Evolutionary conservation across 2,888 invertebrate genomes (phyloP).

Genomic region (Sphinx pinastri): DNA sequence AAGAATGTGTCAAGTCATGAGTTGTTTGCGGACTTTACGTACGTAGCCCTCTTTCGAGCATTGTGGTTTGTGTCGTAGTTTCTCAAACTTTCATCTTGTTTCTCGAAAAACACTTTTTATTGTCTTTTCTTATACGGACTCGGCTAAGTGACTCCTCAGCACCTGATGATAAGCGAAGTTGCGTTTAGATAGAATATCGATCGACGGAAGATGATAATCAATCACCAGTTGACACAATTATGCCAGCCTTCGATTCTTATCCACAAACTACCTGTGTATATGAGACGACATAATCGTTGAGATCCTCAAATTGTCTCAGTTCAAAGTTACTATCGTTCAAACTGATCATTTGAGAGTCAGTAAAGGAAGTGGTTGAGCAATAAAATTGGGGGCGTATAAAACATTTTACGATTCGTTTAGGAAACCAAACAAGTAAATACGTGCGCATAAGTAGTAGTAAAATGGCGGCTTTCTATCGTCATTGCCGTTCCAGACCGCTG

Average conservation of each 20-base stretch:
- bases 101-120: background rate
- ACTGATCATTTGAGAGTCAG: background rate
- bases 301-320: too few relatives aligned
- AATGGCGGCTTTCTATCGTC: background rate
- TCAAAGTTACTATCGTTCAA: background rate
- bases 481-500: background rate
- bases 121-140: background rate
- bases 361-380: background rate
- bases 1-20: constrained; percentile 17
- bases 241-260: too few relatives aligned
- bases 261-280: too few relatives aligned
- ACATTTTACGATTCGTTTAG: constrained; percentile 18
- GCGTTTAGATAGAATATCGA: too few relatives aligned
- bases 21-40: constrained; percentile 15
- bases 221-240: too few relatives aligned
- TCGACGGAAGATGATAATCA: too few relatives aligned
- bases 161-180: too few relatives aligned
- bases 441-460: background rate
- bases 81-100: background rate
- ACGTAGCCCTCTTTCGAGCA: constrained; percentile 7
- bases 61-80: constrained; percentile 16
- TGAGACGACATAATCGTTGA: too few relatives aligned
- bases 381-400: constrained; percentile 18
- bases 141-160: too few relatives aligned
- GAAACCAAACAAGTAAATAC: background rate